Evolutionary conservation across 1,140 invertebrate genomes (phyloP).

Genomic region (Cydia pomonella): DNA sequence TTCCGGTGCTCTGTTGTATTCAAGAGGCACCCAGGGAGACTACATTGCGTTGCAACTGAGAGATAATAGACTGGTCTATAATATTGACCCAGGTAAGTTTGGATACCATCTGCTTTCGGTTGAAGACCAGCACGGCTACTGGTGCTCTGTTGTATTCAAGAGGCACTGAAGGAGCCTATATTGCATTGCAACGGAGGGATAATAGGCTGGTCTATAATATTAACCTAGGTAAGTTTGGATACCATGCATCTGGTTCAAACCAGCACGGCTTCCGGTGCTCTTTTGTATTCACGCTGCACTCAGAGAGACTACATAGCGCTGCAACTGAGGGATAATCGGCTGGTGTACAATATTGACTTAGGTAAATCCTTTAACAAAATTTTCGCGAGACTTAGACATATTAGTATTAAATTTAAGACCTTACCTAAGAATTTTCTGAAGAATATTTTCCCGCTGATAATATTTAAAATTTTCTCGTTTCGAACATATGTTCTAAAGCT

Average conservation of each 20-base stretch:
- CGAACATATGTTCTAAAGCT: no score
- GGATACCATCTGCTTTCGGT: constrained; percentile 93
- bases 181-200: constrained; percentile 94
- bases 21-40: constrained; percentile 96
- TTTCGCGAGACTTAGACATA: no score
- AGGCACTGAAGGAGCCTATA: constrained; percentile 96
- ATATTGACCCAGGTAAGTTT: constrained; percentile 92
- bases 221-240: constrained; percentile 89
- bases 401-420: no score
- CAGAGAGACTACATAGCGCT: no score
- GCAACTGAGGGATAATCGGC: no score
- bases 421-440: no score
- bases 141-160: constrained; percentile 95
- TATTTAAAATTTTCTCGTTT: no score
- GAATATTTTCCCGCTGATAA: no score
- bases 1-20: constrained; percentile 95
- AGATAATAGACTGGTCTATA: constrained; percentile 94
- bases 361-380: no score
- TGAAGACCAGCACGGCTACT: constrained; percentile 94
- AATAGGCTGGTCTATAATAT: constrained; percentile 95
- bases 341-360: no score
- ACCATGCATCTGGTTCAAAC: not conserved
- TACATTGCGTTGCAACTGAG: constrained; percentile 94
- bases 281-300: no score
- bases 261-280: no score